Evolutionary conservation across 2,113 vertebrate species (phyloP).

Genomic region (Ammospiza caudacuta): DNA sequence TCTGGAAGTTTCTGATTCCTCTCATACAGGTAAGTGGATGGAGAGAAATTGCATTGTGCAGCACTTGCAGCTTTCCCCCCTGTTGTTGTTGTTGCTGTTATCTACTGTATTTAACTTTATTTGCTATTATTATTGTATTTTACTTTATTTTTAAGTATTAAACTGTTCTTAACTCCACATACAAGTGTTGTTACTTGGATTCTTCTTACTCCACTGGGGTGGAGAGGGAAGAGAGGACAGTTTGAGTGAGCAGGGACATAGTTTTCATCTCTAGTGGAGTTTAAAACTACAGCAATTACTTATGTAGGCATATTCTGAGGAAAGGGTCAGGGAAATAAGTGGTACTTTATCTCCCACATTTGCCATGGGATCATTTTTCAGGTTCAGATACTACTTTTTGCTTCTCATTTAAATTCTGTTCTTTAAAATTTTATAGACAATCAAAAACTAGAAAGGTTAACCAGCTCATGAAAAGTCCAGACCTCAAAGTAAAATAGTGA

Average conservation of each 20-base stretch:
- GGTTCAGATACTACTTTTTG: background rate
- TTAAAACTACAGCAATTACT: background rate
- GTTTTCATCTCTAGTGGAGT: background rate
- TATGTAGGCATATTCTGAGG: background rate
- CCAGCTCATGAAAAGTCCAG: background rate
- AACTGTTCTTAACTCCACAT: background rate
- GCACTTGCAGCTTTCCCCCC: background rate
- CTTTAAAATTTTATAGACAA: background rate
- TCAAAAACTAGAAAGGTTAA: background rate
- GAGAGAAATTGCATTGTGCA: background rate
- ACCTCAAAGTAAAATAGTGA: background rate
- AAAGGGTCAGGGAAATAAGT: background rate
- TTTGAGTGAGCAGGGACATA: background rate
- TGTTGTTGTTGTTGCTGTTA: no score
- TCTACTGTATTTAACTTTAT: background rate
- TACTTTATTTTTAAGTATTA: background rate
- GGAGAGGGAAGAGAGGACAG: background rate
- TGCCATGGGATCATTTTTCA: background rate
- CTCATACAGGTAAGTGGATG: background rate
- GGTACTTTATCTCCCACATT: background rate
- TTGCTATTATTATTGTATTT: background rate
- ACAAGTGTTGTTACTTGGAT: background rate
- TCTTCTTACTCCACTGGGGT: background rate
- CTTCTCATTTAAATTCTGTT: background rate
- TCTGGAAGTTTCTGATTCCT: background rate